Evolutionary conservation across 2,113 vertebrate genomes (phyloP), one percentile per base, ranked within the genome.

Genomic region (Numida meleagris): DNA sequence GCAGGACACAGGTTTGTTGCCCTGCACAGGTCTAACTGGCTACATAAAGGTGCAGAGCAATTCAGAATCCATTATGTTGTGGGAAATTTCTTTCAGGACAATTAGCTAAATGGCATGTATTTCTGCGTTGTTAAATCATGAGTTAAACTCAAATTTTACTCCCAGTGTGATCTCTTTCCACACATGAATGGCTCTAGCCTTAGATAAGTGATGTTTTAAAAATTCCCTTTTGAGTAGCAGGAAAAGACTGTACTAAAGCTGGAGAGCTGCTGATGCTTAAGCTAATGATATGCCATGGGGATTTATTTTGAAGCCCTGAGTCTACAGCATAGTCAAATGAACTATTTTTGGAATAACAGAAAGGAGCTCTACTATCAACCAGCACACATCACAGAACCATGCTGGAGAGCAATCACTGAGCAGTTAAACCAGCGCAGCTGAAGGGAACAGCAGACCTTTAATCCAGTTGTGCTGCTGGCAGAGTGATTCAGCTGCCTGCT

Each of bases 111-210:
- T 46, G 42, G 42, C 57, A 21, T 1, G 4, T 42, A 45, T 19
- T 95, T 62, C 71, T 87, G 87, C 77, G 40, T 77, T 77, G 82
- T 86, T 92, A 90, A 89, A 88, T 70, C 62, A 66, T 71, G 68
- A 86, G 25, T 59, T 89, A 93, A 90, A 78, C 31, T 89, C 77
- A 36, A 61, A 10, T 87, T 92, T 90, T 91, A 68, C 73, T 94
- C 90, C 73, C 79, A 71, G 34, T 73, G 63, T 50, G 82, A 90
- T 88, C 45, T 90, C 82, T 55, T 93, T 77, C 57, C 46, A 50
- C 55, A 50, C 82, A 81, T 80, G 70, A 94, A 77, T n/a, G 33
- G 50, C 33, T 58, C 4, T 57, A 81, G 88, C n/a, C 23, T 91
- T 88, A 89, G 82, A 87, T 87, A 59, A 93, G 43, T 24, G 61